Evolutionary conservation across 2,797 vertebrate genomes (phyloP).

Genomic region (Anas georgica): DNA sequence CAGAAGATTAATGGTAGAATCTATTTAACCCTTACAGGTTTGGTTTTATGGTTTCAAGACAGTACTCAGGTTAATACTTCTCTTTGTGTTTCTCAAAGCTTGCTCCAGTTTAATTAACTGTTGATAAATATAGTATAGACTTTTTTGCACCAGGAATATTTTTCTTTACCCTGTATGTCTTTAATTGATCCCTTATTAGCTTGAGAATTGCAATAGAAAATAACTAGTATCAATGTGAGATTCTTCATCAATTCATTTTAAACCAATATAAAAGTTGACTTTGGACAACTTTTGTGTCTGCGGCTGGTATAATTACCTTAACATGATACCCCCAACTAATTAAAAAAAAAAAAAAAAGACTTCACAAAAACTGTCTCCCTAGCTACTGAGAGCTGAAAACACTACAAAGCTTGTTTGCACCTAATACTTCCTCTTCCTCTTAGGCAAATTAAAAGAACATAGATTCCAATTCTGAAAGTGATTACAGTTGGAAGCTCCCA

Average conservation of each 20-base stretch:
- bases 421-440: not conserved
- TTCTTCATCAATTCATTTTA: not conserved
- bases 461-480: not conserved
- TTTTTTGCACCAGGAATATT: not conserved
- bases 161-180: not conserved
- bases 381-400: not conserved
- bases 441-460: not conserved
- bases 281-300: not conserved
- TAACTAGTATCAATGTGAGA: not conserved
- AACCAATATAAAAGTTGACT: not conserved
- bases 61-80: not conserved
- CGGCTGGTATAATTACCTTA: not conserved
- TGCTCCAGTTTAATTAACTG: not conserved
- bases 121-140: not conserved
- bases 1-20: not conserved
- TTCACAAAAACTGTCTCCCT: not conserved
- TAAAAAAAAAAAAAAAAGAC: not conserved
- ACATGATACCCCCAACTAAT: not conserved
- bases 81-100: not conserved
- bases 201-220: not conserved
- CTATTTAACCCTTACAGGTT: not conserved
- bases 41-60: not conserved
- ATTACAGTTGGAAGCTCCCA: not conserved
- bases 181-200: not conserved
- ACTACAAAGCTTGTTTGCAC: not conserved